Base-by-base conservation (phyloP, 1,140 invertebrate genomes). In the Uloborus diversus region DNA sequence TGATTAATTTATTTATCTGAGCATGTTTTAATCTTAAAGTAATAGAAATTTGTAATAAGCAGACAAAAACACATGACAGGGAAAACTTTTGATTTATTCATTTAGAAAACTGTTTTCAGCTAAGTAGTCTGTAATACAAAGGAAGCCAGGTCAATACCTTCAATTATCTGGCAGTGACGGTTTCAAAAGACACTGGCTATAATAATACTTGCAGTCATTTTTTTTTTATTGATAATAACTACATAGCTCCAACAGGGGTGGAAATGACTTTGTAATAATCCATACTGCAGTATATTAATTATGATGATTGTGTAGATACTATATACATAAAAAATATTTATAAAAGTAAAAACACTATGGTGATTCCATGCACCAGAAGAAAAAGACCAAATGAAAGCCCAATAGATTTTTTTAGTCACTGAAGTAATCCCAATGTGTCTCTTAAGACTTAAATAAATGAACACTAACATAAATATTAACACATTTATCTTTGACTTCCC, bases 331-430 rank as follows among this genome's bases (percentile, higher is more conserved):
- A 7, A 53, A 20, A 53, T 53, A 53, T 20, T 17, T 53, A 53
- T 53, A 53, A 53, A 53, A 53, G 49, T 53, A 53, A 53, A 53
- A 53, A 53, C 49, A 42, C n/a, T 53, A 4, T 53, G 49, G 49
- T 20, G 49, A 53, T 53, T 53, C 49, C 49, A 53, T 53, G 23
- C 49, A 53, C 49, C 49, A 53, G n/a, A 7, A 53, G 13, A 53
- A 20, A 53, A n/a, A n/a, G 49, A 17, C 7, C 37, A 9, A 9
- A 9, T 42, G 37, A 42, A 42, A 17, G 7, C 37, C 37, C 37
- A 42, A 9, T 42, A 42, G 37, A 7, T 42, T 42, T 42, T 17
- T 42, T 7, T 7, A 42, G 37, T 42, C 37, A n/a, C n/a, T 42
- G 17, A 17, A 42, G 37, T 9, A 42, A 42, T 42, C 37, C 37